Conservation (phyloP, 2,113 vertebrate genomes). For the Mixornis gularis region DNA sequence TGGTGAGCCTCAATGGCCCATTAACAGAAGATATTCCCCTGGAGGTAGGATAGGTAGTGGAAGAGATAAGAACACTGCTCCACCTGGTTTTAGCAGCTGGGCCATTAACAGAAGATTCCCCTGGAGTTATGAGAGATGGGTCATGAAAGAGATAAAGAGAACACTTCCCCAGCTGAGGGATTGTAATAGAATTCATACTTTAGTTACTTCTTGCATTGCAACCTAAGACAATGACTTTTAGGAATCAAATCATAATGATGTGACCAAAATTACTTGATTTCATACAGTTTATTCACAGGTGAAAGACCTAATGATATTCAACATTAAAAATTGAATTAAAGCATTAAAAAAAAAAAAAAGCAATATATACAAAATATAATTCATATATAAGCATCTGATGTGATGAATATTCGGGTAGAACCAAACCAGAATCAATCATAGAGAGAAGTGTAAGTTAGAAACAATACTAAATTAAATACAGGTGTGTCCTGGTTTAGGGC, state of each 20-base stretch:
- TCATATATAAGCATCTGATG: accelerated
- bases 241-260: not conserved
- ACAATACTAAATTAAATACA: not conserved
- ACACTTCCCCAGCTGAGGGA: not conserved
- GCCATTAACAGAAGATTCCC: not conserved
- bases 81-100: not conserved
- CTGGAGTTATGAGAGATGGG: not conserved
- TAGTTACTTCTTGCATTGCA: not conserved
- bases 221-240: not conserved
- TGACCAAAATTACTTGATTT: not conserved
- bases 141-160: not conserved
- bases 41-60: no score
- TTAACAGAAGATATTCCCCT: no score
- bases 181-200: not conserved
- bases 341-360: not conserved
- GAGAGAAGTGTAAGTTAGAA: not conserved
- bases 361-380: not conserved
- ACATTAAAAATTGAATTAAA: not conserved
- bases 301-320: not conserved
- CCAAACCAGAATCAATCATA: not conserved
- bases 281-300: not conserved
- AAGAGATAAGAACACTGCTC: no score
- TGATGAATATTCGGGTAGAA: not conserved
- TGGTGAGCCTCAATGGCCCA: no score
- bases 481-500: no score